Evolutionary conservation across 2,797 vertebrate genomes (phyloP).

Genomic region (Phoebastria nigripes): DNA sequence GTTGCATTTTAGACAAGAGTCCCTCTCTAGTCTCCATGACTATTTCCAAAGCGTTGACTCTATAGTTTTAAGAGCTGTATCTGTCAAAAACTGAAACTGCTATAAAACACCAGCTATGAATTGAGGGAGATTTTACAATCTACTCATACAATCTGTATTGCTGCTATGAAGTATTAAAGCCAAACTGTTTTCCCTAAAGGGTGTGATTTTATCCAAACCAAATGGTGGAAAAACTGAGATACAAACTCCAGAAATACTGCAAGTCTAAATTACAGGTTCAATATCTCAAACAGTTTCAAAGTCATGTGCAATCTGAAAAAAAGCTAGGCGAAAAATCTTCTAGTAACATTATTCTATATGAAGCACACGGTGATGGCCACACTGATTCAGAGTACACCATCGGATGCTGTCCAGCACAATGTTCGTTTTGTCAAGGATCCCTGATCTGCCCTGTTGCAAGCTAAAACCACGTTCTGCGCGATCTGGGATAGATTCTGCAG

Average conservation of each 20-base stretch:
- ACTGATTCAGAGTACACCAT: background rate
- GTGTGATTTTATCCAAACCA: background rate
- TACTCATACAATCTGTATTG: background rate
- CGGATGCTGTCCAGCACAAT: background rate
- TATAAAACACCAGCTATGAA: background rate
- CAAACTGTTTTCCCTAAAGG: constrained; percentile 4
- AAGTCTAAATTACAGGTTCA: background rate
- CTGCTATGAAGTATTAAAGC: background rate
- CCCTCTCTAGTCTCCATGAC: background rate
- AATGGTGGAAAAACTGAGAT: constrained; percentile 2
- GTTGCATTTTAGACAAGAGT: background rate
- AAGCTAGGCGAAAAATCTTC: background rate
- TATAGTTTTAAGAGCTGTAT: background rate
- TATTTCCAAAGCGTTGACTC: background rate
- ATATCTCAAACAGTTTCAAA: background rate
- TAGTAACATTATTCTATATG: background rate
- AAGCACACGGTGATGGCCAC: background rate
- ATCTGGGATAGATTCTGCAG: background rate
- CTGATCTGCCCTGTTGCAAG: background rate
- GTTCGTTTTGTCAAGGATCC: background rate
- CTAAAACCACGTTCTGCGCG: fast-evolving
- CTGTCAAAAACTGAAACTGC: background rate
- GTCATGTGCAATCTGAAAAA: background rate
- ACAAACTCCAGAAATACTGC: background rate
- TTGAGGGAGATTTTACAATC: background rate